Percentiles rank a stretch among this genome's conserved stretches.
Conservation (phyloP, 2,113 vertebrate species). For the Tiliqua scincoides region DNA sequence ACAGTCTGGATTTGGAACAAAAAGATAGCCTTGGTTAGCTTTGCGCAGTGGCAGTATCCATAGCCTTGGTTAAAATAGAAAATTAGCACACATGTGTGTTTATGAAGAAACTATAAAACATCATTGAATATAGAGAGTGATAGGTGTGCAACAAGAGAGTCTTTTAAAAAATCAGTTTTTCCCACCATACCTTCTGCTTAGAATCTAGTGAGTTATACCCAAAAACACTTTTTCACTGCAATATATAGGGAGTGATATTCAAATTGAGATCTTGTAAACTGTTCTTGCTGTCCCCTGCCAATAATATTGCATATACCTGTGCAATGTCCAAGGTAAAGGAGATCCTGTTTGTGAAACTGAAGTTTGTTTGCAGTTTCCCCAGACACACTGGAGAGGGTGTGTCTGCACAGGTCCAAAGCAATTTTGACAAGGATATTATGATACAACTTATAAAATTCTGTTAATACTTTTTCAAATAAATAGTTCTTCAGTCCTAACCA, state of each 20-base stretch:
- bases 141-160: neutral
- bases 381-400: neutral
- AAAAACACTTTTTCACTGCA: neutral
- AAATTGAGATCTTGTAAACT: neutral
- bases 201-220: neutral
- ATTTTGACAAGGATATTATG: too few species aligned
- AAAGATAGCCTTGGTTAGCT: neutral
- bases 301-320: neutral
- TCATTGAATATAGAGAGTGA: neutral
- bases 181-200: neutral
- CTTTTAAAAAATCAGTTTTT: constrained; percentile 1
- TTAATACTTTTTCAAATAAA: neutral
- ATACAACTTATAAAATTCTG: neutral
- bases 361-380: neutral
- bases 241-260: neutral
- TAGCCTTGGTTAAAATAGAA: neutral
- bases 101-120: constrained; percentile 15
- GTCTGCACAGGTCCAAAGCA: neutral
- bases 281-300: neutral
- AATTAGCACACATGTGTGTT: neutral
- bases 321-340: neutral
- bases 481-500: neutral
- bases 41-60: too few species aligned
- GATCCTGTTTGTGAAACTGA: neutral
- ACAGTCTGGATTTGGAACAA: neutral